Evolutionary conservation across 2,113 vertebrate species (phyloP), one percentile per base, ranked within the genome.

Genomic region (Illadopsis cleaveri): DNA sequence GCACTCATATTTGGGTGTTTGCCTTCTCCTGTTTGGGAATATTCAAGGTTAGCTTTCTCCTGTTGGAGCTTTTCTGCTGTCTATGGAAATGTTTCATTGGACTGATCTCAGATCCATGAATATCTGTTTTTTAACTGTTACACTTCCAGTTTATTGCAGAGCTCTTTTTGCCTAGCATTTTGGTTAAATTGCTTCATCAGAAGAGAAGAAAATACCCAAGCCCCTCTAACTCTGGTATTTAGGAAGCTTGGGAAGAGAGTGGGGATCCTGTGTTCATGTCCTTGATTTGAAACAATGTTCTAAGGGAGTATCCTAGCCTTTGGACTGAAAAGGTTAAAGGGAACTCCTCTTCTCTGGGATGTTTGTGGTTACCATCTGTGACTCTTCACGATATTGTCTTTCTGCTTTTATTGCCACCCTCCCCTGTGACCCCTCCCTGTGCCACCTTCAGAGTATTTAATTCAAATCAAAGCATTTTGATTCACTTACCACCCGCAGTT

Each of bases 401-500:
- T 78, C 35, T 62, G 8, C 10, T 54, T 80, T 80, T 68, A 48
- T 44, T 68, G 3, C 28, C 23, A 47, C 15, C 5, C 17, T 14
- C 27, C 25, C 37, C 19, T n/a, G 4, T 15, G 6, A 10, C 8
- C 16, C 21, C 1, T 3, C 25, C 11, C 37, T 2, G 3, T 5
- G 12, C 12, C 7, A 13, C 47, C 22, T 38, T 12, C n/a, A 44
- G 15, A 42, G 57, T 1, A 70, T 16, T 78, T 78, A 33, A 75
- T 66, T 16, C 10, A 68, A 85, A 79, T 21, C 2, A 5, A 66
- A 87, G 7, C 5, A 37, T 53, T 93, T 77, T 58, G 33, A n/a
- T 48, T 89, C 21, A 16, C 12, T 40, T 9, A 54, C 42, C 33
- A 70, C 12, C 5, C 7, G 8, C 4, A 28, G 1, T 14, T 57